Conservation (phyloP, 2,888 invertebrate species). For the Cecidostiba fungosa region DNA sequence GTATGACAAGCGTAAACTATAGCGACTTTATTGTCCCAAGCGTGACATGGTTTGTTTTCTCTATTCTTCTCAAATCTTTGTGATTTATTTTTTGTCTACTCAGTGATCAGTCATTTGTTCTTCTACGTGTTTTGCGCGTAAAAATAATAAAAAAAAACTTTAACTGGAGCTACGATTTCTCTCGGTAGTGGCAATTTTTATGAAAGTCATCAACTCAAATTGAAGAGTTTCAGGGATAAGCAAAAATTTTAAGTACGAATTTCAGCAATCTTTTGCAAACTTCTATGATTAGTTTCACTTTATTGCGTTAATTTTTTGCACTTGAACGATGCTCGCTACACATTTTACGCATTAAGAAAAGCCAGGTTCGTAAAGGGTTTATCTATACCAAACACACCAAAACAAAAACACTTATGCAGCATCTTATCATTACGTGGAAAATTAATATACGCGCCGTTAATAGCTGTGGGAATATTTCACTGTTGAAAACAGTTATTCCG, state of each 20-base stretch:
- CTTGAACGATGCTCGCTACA: not conserved
- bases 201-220: not conserved
- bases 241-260: not conserved
- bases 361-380: not conserved
- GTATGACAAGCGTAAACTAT: slow-evolving; percentile 29
- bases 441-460: not conserved
- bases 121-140: not conserved
- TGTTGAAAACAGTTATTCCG: not conserved
- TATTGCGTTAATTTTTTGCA: not conserved
- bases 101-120: not conserved
- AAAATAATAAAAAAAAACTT: not conserved
- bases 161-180: not conserved
- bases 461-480: not conserved
- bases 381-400: not conserved
- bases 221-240: not conserved
- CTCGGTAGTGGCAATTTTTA: not conserved
- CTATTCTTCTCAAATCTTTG: not conserved
- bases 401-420: not conserved
- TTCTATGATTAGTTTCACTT: not conserved
- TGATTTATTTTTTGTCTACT: slow-evolving; percentile 19
- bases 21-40: slow-evolving; percentile 16
- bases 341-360: not conserved
- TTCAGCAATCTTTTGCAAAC: not conserved
- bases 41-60: slow-evolving; percentile 31
- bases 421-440: not conserved